Evolutionary conservation across 2,113 vertebrate genomes (phyloP).

Genomic region (Phalacrocorax pelagicus): DNA sequence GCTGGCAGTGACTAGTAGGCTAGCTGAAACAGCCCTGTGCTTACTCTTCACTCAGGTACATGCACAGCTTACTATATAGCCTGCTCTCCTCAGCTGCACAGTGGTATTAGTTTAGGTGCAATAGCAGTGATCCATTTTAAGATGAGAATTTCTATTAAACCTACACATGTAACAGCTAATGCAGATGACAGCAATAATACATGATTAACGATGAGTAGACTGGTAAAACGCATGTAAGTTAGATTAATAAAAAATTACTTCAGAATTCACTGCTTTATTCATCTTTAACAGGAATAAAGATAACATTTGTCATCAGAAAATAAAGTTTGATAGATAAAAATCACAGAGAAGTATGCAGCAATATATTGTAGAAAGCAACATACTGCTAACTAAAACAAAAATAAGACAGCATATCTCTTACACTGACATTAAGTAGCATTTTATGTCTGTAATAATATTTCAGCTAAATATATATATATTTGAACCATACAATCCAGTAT

Average conservation of each 20-base stretch:
- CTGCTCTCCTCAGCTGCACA: neutral
- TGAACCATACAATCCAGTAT: neutral
- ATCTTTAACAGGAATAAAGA: slow-evolving; percentile 40
- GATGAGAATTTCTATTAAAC: neutral
- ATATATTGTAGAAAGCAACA: neutral
- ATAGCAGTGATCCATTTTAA: neutral
- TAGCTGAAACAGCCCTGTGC: neutral
- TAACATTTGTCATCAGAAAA: slow-evolving; percentile 65
- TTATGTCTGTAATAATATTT: neutral
- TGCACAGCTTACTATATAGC: neutral
- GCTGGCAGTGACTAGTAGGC: slow-evolving; percentile 27
- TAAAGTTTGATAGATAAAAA: slow-evolving; percentile 50
- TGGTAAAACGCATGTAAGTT: neutral
- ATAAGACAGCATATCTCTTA: neutral
- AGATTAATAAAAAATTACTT: neutral
- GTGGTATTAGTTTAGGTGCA: slow-evolving; percentile 15
- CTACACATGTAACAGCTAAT: neutral
- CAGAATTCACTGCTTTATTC: neutral
- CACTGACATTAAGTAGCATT: neutral
- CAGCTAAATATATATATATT: neutral
- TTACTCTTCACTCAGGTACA: neutral
- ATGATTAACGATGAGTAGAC: neutral
- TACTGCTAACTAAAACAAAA: neutral
- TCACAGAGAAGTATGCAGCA: slow-evolving; percentile 8
- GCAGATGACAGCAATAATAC: neutral